These are phyloP conservation scores for Lamellibrachia satsuma DNA, from an alignment of 2,888 invertebrate species.

Conservation along the genomic window DNA sequence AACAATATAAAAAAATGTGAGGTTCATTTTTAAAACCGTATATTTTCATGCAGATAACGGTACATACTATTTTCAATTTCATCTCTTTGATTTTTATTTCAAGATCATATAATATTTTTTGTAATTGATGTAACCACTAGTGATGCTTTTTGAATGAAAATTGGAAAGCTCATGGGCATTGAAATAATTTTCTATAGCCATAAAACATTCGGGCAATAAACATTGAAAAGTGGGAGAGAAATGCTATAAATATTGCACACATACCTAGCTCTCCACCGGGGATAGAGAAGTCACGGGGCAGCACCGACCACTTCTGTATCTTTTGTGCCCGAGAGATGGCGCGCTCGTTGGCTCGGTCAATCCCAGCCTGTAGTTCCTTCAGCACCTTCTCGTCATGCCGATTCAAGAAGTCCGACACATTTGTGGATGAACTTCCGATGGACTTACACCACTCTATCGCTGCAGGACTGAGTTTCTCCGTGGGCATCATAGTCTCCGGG, in stretches of 20 bases:
- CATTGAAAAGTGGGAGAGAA: neutral
- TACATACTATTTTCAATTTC: neutral
- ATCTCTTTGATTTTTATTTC: neutral
- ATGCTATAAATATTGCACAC: constrained; percentile 39
- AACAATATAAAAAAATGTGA: no score
- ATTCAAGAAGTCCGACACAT: constrained; percentile 72
- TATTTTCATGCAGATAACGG: no score
- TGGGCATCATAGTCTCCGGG: constrained; percentile 73
- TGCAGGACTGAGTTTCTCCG: constrained; percentile 75
- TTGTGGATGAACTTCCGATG: constrained; percentile 70
- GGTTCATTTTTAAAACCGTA: no score
- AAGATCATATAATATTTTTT: neutral
- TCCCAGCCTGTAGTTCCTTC: constrained; percentile 77
- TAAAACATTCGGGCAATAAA: neutral
- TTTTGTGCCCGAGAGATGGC: constrained; percentile 88
- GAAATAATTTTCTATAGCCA: neutral
- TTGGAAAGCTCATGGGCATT: neutral
- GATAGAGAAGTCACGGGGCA: constrained; percentile 87
- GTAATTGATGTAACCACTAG: neutral
- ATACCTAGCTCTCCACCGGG: constrained; percentile 87
- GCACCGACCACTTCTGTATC: constrained; percentile 85
- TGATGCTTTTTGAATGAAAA: neutral
- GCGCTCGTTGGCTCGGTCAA: constrained; percentile 79
- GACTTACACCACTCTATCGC: constrained; percentile 72
- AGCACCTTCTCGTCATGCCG: constrained; percentile 67